Base-by-base conservation (phyloP, 2,113 vertebrate genomes). In the Festucalex cinctus region DNA sequence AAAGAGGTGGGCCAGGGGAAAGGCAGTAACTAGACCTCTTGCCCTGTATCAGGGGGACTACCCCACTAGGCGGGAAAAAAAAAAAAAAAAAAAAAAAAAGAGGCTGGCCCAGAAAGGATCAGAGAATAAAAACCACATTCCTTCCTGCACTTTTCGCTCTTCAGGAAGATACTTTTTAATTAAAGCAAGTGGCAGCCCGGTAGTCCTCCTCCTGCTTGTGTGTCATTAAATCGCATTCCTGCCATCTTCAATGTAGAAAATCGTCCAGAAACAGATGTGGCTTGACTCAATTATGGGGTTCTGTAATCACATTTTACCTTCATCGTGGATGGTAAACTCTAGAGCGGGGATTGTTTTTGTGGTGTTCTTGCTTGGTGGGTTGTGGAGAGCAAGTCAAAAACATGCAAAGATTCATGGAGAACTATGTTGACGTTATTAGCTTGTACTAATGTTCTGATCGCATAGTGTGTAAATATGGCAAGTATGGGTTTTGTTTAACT, bases 21-120 rank as follows among this genome's bases (percentile, higher is more conserved):
- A 86, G 69, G 83, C 79, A 86, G 93, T 92, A 93, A 95, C 89
- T 75, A 83, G 89, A 94, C 89, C 91, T 88, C 79, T 56, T 83
- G 81, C 74, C 70, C 74, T 63, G 66, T 67, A 61, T 84, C 22
- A 76, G 65, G 80, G 84, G 84, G 79, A 89, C 87, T 83, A 86
- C 86, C 84, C 85, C 82, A 70, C 56, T 64, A 57, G 67, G 74
- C 74, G 78, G 69, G 77, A 65, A n/a, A n/a, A n/a, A n/a, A n/a
- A n/a, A n/a, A n/a, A n/a, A n/a, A n/a, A n/a, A n/a, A n/a, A 75
- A 48, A 32, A 71, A 3, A 68, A 65, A 76, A 44, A 63, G 56
- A 57, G 68, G 57, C 22, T 9, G 62, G n/a, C 39, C 51, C 26
- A 56, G 71, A 61, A 60, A 58, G 70, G 69, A 72, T 71, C 67